Base-by-base conservation (phyloP, 2,888 invertebrate species). In the Temnothorax rugatulus region DNA sequence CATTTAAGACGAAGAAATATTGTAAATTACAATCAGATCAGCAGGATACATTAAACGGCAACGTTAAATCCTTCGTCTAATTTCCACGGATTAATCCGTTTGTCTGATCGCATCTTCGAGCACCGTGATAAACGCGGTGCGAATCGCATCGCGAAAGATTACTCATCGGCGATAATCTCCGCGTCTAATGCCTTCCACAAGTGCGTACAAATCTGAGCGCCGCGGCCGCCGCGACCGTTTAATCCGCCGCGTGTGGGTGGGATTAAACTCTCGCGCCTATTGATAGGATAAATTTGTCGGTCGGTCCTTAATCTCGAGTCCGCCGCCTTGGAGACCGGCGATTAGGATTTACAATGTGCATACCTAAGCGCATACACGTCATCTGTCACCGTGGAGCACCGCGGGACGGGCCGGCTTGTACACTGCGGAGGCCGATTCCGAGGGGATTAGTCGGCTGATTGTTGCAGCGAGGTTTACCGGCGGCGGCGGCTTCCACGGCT, bases 401-500 rank as follows among this genome's bases (percentile, higher is more conserved):
- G 47, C 44, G 83, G 47, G 74, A 64, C 50, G 25, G 47, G 18
- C 44, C n/a, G 76, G 79, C 64, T 84, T 82, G 66, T 83, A 68
- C 47, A 63, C 63, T 77, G 81, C 86, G 84, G 88, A 87, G 89
- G 89, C 85, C 84, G 91, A 88, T 88, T 88, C 84, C 85, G 76
- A 87, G 86, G 59, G 91, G 92, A 93, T 93, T 91, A 92, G 91
- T 86, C 88, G 86, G 86, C 85, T 88, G 89, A 87, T 89, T 84
- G 87, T 86, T 88, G 63, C 71, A 59, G 59, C 73, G 71, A 73
- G 64, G 47, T 91, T 84, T 86, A 88, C 89, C 87, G 84, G 84
- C 71, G 41, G 25, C 25, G 25, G 50, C 77, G 76, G 73, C 79
- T 73, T 59, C 73, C 73, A 54, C 68, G 68, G 54, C 47, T 69